These are phyloP conservation scores for Furnarius figulus DNA, from an alignment of 2,113 vertebrate species.

Conservation along the genomic window DNA sequence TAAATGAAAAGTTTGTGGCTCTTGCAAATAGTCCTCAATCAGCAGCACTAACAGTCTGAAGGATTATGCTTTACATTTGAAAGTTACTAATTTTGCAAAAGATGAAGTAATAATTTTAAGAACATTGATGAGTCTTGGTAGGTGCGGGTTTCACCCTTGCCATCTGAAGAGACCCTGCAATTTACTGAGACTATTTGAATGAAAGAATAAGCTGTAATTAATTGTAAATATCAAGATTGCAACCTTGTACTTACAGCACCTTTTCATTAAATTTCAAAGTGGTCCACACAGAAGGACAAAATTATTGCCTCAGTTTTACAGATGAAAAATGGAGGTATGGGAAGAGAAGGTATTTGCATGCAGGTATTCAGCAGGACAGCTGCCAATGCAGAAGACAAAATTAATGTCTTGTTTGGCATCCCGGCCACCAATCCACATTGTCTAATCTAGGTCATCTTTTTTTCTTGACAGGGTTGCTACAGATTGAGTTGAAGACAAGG, in stretches of 20 bases:
- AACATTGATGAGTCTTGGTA: neutral
- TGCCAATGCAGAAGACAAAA: neutral
- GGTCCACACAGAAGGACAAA: neutral
- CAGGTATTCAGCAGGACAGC: neutral
- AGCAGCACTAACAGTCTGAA: neutral
- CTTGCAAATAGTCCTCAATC: neutral
- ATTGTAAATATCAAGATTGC: neutral
- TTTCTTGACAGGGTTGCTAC: slow-evolving; percentile 82
- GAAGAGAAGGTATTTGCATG: neutral
- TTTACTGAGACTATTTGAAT: neutral
- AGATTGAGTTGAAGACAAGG: slow-evolving; percentile 90
- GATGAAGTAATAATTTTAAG: neutral
- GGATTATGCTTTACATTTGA: neutral
- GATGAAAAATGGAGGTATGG: neutral
- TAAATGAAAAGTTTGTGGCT: neutral
- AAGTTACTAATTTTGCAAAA: neutral
- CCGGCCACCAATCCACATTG: neutral
- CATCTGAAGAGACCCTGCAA: neutral
- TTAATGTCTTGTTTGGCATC: neutral
- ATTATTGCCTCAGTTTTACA: neutral
- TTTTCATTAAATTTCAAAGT: neutral
- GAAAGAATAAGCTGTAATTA: neutral
- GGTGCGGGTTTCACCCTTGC: neutral
- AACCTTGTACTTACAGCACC: neutral
- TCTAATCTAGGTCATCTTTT: neutral